Conservation (phyloP, 2,797 vertebrate genomes). For the Sebastes taczanowskii region DNA sequence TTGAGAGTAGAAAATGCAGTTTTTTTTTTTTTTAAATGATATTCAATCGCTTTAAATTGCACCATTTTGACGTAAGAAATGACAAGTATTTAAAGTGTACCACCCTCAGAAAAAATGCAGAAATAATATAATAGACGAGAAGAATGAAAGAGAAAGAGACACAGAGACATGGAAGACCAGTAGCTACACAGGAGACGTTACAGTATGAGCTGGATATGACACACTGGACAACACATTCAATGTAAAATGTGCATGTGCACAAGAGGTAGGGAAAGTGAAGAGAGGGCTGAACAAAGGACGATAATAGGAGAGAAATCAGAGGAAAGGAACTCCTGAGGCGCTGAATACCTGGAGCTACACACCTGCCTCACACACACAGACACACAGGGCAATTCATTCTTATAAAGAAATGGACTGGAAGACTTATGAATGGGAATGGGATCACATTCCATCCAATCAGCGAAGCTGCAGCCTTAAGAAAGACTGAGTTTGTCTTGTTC, state of each 20-base stretch:
- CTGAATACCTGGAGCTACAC: slow-evolving; percentile 30
- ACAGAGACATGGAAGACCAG: no score
- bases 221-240: neutral
- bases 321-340: neutral
- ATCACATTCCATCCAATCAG: slow-evolving; percentile 44
- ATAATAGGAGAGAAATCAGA: slow-evolving; percentile 5
- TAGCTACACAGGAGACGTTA: neutral
- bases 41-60: neutral
- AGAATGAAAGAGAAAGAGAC: no score
- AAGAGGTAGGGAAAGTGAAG: neutral
- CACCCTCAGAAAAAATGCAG: no score
- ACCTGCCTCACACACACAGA: slow-evolving; percentile 27
- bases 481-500: slow-evolving; percentile 18
- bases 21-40: neutral
- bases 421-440: slow-evolving; percentile 10
- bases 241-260: neutral
- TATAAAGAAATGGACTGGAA: slow-evolving; percentile 10
- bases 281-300: neutral
- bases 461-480: neutral
- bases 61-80: neutral
- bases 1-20: neutral
- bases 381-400: slow-evolving; percentile 33
- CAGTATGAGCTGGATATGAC: neutral
- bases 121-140: no score
- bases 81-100: neutral